A percentile compares a stretch with the other conserved stretches of the same genome.
These are phyloP conservation scores for Cataglyphis hispanica DNA, from an alignment of 1,140 invertebrate species.

Conservation along the genomic window DNA sequence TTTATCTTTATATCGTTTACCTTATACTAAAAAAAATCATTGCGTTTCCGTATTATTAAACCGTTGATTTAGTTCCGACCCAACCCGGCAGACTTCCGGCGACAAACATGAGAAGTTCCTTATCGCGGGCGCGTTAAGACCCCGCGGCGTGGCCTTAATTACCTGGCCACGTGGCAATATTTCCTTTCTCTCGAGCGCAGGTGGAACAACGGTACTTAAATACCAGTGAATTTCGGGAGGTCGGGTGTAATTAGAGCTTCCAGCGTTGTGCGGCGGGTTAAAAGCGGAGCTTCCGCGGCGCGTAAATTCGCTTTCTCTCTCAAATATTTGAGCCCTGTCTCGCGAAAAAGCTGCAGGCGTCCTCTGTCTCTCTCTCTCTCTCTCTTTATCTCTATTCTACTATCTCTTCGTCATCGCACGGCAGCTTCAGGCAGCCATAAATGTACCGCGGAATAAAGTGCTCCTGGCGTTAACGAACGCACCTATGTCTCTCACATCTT, in stretches of 20 bases:
- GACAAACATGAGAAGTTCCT: constrained; percentile 11
- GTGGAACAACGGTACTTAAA: constrained; percentile 40
- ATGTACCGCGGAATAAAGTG: constrained; percentile 55
- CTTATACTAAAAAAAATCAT: background rate
- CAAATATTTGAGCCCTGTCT: constrained; percentile 68
- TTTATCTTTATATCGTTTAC: background rate
- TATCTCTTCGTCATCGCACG: constrained; percentile 17
- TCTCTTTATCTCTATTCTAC: background rate
- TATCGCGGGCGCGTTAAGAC: constrained; percentile 5
- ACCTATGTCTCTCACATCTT: constrained; percentile 15
- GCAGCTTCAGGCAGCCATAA: constrained; percentile 43
- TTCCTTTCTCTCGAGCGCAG: constrained; percentile 21
- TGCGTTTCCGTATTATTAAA: background rate
- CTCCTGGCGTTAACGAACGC: constrained; percentile 60
- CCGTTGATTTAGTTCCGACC: background rate
- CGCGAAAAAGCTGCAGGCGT: constrained; percentile 39
- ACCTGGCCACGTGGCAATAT: constrained; percentile 37
- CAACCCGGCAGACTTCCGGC: background rate
- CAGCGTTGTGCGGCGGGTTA: constrained; percentile 22
- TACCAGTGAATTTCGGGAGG: constrained; percentile 48
- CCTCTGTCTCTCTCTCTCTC: constrained; percentile 8
- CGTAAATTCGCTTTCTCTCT: constrained; percentile 49
- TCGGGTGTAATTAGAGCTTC: constrained; percentile 64
- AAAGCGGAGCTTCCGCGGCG: too few species aligned
- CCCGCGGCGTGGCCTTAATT: constrained; percentile 48